Percentiles rank a stretch among this genome's conserved stretches.
Conservation (phyloP, 2,797 vertebrate genomes). For the Dallia pectoralis region DNA sequence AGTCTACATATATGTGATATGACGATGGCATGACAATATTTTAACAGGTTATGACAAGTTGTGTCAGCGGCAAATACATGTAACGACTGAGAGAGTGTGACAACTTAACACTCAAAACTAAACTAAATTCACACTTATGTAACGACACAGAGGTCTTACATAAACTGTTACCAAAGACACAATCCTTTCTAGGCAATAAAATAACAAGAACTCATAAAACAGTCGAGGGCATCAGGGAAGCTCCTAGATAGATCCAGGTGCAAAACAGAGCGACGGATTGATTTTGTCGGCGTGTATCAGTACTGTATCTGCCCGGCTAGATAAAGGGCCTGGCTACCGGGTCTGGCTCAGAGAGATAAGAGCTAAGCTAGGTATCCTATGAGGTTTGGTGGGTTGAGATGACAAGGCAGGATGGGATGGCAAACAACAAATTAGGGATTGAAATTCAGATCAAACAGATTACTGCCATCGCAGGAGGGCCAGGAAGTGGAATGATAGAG, state of each 20-base stretch:
- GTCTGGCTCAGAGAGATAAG: slow-evolving; percentile 47
- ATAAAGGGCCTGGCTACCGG: slow-evolving; percentile 14
- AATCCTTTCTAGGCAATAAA: background rate
- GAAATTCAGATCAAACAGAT: slow-evolving; percentile 50
- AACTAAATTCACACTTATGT: background rate
- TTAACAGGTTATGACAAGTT: too few species aligned
- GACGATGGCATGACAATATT: too few species aligned
- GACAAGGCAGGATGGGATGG: slow-evolving; percentile 54
- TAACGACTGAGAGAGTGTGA: too few species aligned
- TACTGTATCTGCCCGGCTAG: background rate
- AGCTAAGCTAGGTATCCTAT: slow-evolving; percentile 33
- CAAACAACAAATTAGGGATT: slow-evolving; percentile 44
- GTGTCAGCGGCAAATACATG: too few species aligned
- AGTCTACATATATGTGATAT: too few species aligned
- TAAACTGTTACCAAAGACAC: background rate
- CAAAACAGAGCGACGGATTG: slow-evolving; percentile 14
- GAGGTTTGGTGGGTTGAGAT: slow-evolving; percentile 38
- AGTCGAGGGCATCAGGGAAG: background rate
- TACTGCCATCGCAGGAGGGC: slow-evolving; percentile 18
- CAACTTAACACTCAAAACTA: too few species aligned
- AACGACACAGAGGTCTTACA: background rate
- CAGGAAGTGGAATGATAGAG: slow-evolving; percentile 19
- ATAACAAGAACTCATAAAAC: background rate
- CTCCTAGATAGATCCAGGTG: background rate
- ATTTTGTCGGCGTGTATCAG: background rate